A percentile compares a stretch with the other conserved stretches of the same genome.
phyloP scores from a whole-genome alignment of 2,888 invertebrate species.

The Panopea generosa region DNA sequence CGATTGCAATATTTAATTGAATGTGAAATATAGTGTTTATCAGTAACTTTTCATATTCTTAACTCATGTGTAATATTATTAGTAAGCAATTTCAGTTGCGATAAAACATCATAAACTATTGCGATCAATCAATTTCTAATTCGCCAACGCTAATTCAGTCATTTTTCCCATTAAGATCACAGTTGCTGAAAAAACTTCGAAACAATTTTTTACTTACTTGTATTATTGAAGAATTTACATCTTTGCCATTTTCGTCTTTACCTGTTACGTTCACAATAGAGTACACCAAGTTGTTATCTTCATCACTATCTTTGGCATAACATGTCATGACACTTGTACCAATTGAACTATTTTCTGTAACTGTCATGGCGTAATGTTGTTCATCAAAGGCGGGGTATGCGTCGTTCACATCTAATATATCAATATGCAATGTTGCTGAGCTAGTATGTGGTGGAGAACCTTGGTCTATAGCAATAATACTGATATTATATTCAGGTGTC shows the following conservation, averaged over 20 bases:
- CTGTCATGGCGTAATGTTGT: neutral
- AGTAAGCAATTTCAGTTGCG: too few species aligned
- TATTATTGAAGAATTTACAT: slow-evolving; percentile 15
- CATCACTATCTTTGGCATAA: slow-evolving; percentile 42
- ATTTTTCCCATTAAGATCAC: too few species aligned
- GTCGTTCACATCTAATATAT: slow-evolving; percentile 77
- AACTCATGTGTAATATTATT: too few species aligned
- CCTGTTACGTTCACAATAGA: slow-evolving; percentile 20
- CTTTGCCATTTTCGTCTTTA: slow-evolving; percentile 26
- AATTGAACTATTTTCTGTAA: slow-evolving; percentile 24
- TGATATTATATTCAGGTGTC: slow-evolving; percentile 63
- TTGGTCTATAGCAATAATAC: slow-evolving; percentile 71
- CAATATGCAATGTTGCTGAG: slow-evolving; percentile 68
- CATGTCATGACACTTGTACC: neutral
- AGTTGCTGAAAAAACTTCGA: too few species aligned
- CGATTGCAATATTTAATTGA: too few species aligned
- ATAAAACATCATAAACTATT: too few species aligned
- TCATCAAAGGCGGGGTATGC: slow-evolving; percentile 62
- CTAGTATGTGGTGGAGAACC: slow-evolving; percentile 65
- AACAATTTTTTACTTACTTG: slow-evolving; percentile 35
- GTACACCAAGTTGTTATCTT: slow-evolving; percentile 18
- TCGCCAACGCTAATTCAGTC: too few species aligned
- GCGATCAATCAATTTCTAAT: too few species aligned
- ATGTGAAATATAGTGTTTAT: too few species aligned
- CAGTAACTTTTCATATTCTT: too few species aligned